Evolutionary conservation across 2,113 vertebrate species (phyloP).

Genomic region (Tetrao urogallus): DNA sequence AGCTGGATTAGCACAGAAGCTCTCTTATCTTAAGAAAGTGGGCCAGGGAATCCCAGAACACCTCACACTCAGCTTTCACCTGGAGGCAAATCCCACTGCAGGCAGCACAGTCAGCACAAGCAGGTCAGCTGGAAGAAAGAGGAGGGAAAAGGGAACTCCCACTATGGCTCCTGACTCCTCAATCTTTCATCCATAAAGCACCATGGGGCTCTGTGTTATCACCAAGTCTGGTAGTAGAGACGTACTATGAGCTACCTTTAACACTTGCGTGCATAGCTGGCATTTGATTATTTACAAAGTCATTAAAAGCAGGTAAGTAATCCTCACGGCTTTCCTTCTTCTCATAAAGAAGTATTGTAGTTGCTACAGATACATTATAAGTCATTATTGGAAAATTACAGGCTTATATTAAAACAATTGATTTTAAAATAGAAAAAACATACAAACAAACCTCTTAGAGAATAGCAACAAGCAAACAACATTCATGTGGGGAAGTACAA

Average conservation of each 20-base stretch:
- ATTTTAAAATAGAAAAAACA: background rate
- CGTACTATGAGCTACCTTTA: background rate
- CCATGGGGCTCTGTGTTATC: background rate
- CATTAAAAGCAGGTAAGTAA: background rate
- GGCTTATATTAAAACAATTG: background rate
- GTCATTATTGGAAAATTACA: background rate
- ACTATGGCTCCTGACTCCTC: background rate
- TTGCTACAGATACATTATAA: background rate
- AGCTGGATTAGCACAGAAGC: background rate
- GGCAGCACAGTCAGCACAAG: background rate
- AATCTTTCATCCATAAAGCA: background rate
- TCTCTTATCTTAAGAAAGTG: background rate
- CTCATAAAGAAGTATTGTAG: background rate
- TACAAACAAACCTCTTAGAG: background rate
- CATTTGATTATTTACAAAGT: conserved; percentile 17
- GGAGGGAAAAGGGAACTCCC: background rate
- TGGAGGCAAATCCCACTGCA: background rate
- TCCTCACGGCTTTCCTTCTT: background rate
- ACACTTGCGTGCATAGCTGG: background rate
- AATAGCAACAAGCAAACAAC: background rate
- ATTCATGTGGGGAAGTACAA: background rate
- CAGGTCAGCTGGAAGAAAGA: background rate
- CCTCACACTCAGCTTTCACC: background rate
- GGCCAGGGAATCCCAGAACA: background rate
- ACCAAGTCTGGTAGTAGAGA: background rate